Evolutionary conservation across 2,797 vertebrate species (phyloP), one percentile per base, ranked within the genome.

Genomic region (Megaceryle alcyon): DNA sequence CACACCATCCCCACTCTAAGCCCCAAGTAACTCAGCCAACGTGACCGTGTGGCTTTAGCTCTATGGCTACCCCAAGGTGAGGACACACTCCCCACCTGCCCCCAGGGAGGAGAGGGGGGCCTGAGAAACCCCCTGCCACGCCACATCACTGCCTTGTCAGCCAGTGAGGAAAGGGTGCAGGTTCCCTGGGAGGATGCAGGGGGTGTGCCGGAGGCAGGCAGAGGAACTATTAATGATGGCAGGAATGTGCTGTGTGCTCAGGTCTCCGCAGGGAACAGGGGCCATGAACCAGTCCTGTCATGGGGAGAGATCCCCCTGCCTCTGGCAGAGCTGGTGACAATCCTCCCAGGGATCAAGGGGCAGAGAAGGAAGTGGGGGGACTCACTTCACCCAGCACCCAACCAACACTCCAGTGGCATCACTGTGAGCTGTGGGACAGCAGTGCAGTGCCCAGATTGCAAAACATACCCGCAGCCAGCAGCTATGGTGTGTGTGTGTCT

Each of bases 1-100:
- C 0, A 0, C 10, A 37, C 20, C 79, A 46, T 10, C 15, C 28
- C 48, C 19, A 6, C 33, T 31, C 43, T 0, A 2, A 68, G 48
- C 3, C 18, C 23, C 68, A 37, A 10, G 49, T 35, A 70, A 80
- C 41, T 56, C 66, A 21, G 68, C 22, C 69, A 54, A 9, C 0
- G 5, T 0, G 0, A 41, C 33, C 18, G 0, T 1, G 35, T 2
- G 21, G 56, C 56, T 70, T 86, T 11, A 70, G 25, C 39, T 46
- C 83, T 39, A 29, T 3, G 4, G 31, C 15, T 6, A 0, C 49
- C 26, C 11, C 0, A 0, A 20, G 16, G 9, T 19, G 29, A 29
- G n/a, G 8, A 23, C 6, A 35, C 4, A 1, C 43, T 80, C 72
- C 44, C 14, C 68, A 60, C 66, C 37, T 19, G 25, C 18, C 26